A percentile compares a stretch with the other conserved stretches of the same genome.
These are phyloP conservation scores for Hylomyscus alleni DNA, from an alignment of 2,797 vertebrate genomes.

Conservation along the genomic window DNA sequence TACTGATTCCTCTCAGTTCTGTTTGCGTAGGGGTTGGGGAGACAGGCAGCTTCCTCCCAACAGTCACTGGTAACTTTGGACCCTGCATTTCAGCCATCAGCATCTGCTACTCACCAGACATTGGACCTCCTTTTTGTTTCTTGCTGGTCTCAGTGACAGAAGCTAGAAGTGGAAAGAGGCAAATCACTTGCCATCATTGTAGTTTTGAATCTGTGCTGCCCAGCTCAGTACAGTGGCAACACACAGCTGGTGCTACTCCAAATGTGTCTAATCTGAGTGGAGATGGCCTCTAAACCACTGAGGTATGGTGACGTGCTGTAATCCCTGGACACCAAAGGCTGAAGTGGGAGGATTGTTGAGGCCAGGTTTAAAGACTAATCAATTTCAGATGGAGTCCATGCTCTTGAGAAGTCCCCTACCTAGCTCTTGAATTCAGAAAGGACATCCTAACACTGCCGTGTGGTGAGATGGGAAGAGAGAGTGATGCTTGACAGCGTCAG, in stretches of 20 bases:
- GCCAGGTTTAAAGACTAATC: not conserved
- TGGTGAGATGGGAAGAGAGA: not conserved
- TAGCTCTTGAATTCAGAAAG: not conserved
- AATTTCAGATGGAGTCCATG: not conserved
- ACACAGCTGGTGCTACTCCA: not conserved
- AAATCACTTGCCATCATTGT: not conserved
- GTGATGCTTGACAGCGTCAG: not conserved
- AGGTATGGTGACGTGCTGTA: not conserved
- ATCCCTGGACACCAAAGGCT: not conserved
- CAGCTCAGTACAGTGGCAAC: not conserved
- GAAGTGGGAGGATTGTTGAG: not conserved
- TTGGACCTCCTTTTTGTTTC: not conserved
- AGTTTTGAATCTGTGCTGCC: not conserved
- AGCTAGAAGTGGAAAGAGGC: slow-evolving; percentile 8
- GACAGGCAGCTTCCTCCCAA: slow-evolving; percentile 44
- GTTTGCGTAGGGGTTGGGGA: not conserved
- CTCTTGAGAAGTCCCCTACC: not conserved
- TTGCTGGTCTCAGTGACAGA: not conserved
- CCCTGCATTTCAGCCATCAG: not conserved
- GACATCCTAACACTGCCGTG: not conserved
- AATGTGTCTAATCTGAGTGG: not conserved
- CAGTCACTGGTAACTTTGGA: not conserved
- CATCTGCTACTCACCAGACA: accelerated
- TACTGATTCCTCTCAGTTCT: slow-evolving; percentile 71
- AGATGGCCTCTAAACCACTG: not conserved